These are phyloP conservation scores for Corvus hawaiiensis DNA, from an alignment of 2,113 vertebrate genomes.

Conservation along the genomic window DNA sequence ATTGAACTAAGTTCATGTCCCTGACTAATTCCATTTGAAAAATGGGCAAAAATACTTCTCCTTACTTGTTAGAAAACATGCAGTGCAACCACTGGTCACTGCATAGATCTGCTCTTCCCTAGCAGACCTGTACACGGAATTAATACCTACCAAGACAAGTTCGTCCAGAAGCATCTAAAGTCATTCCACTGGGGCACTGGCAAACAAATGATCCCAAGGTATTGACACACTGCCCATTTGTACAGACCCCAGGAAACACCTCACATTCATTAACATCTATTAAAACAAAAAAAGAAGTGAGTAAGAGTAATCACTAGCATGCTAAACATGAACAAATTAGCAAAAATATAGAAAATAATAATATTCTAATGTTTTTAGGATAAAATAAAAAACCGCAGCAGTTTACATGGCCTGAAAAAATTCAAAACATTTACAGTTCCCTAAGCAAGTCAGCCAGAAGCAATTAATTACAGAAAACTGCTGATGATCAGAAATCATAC, in stretches of 20 bases:
- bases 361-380: not conserved
- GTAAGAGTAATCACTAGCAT: not conserved
- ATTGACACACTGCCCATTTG: constrained; percentile 91
- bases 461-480: not conserved
- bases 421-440: not conserved
- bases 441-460: not conserved
- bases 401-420: not conserved
- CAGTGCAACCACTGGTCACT: not conserved
- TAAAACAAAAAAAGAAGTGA: not conserved
- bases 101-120: not conserved
- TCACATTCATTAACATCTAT: constrained; percentile 95
- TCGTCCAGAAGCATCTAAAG: constrained; percentile 88
- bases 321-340: not conserved
- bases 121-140: not conserved
- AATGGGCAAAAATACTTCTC: not conserved
- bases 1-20: not conserved
- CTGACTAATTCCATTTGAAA: not conserved
- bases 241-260: constrained; percentile 93
- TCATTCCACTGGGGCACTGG: constrained; percentile 92
- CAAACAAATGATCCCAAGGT: constrained; percentile 91
- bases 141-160: constrained; percentile 87
- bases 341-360: not conserved
- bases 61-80: not conserved
- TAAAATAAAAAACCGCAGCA: not conserved
- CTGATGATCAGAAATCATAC: not conserved